These are phyloP conservation scores for Poecile atricapillus DNA, from an alignment of 2,113 vertebrate species.

Conservation along the genomic window DNA sequence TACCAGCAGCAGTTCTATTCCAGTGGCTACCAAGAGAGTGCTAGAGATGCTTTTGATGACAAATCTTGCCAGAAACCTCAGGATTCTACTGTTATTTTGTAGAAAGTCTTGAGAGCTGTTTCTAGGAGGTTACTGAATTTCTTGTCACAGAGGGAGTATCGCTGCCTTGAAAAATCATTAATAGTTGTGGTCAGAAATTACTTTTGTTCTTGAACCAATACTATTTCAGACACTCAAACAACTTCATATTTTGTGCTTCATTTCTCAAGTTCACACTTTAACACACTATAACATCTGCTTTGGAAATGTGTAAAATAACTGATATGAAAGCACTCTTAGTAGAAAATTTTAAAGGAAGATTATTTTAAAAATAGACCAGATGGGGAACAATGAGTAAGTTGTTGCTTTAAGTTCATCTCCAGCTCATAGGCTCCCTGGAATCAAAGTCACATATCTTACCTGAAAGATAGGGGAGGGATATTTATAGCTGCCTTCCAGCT, in stretches of 20 bases:
- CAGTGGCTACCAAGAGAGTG: not conserved
- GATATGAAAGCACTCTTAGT: not conserved
- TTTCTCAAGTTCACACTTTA: not conserved
- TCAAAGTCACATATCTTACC: not conserved
- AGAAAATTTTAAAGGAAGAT: not conserved
- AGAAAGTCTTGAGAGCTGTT: not conserved
- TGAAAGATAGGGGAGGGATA: not conserved
- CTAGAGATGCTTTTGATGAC: not conserved
- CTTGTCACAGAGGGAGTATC: not conserved
- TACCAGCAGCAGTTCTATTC: not conserved
- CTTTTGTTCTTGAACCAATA: not conserved
- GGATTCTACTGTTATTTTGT: not conserved
- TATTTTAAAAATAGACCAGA: not conserved
- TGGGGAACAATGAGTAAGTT: not conserved
- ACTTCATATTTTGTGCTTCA: not conserved
- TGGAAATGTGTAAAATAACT: not conserved
- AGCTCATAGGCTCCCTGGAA: not conserved
- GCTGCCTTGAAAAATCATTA: not conserved
- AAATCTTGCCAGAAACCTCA: not conserved
- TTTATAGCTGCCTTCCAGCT: not conserved
- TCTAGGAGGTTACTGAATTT: not conserved
- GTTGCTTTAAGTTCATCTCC: not conserved
- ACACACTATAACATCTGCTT: not conserved
- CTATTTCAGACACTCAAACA: not conserved
- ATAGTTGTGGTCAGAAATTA: not conserved